These are phyloP conservation scores for Tiaroga cobitis DNA, from an alignment of 2,797 vertebrate genomes.

Conservation along the genomic window DNA sequence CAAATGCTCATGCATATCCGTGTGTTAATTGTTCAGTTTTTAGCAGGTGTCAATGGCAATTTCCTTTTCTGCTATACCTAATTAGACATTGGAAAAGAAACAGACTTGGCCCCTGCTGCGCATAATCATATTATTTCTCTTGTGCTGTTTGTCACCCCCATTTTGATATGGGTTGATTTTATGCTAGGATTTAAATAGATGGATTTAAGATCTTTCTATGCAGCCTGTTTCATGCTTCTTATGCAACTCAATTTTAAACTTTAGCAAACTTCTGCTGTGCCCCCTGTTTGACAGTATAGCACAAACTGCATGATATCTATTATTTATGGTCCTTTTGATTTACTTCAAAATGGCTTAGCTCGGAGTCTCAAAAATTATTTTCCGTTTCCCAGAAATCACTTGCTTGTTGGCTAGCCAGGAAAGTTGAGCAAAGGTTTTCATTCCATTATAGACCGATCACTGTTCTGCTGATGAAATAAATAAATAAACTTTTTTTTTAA, in stretches of 20 bases:
- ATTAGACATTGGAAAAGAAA: constrained; percentile 60
- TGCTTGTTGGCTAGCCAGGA: constrained; percentile 34
- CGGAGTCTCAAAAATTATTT: constrained; percentile 53
- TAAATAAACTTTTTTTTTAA: neutral
- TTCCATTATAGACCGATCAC: constrained; percentile 18
- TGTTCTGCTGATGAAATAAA: neutral
- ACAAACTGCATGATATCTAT: constrained; percentile 51
- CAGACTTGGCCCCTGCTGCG: constrained; percentile 50
- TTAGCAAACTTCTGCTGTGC: constrained; percentile 24
- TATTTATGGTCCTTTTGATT: constrained; percentile 58
- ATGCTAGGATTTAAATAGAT: constrained; percentile 32
- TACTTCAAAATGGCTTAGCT: constrained; percentile 55
- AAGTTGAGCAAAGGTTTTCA: constrained; percentile 35
- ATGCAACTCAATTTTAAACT: constrained; percentile 50
- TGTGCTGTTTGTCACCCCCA: constrained; percentile 17
- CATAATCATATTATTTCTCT: constrained; percentile 61
- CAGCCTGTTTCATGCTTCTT: constrained; percentile 30
- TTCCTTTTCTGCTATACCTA: constrained; percentile 57
- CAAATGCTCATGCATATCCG: constrained; percentile 51
- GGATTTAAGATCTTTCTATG: neutral
- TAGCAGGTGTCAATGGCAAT: constrained; percentile 58
- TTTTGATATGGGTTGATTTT: constrained; percentile 14
- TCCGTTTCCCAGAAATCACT: constrained; percentile 39
- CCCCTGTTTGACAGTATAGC: constrained; percentile 27
- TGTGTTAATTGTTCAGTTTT: constrained; percentile 59